Evolutionary conservation across 2,797 vertebrate genomes (phyloP).

Genomic region (Protonibea diacanthus): DNA sequence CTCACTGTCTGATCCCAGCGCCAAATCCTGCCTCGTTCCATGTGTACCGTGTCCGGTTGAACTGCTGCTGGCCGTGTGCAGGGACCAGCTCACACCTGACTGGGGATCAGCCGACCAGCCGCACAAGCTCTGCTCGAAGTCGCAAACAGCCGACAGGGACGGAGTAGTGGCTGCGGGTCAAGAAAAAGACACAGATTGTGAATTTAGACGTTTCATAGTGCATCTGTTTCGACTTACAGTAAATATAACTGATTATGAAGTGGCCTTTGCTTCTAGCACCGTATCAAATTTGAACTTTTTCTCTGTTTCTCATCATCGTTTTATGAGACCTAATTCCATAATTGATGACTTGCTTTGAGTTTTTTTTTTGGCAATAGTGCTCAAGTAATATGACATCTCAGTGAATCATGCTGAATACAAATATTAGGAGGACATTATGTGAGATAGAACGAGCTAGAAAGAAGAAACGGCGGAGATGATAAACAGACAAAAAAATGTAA

Average conservation of each 20-base stretch:
- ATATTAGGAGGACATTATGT: conserved; percentile 5
- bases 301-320: conserved; percentile 7
- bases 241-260: neutral
- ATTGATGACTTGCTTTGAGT: neutral
- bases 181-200: conserved; percentile 21
- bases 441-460: neutral
- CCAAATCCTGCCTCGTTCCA: conserved; percentile 79
- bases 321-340: neutral
- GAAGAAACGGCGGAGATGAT: neutral
- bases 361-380: conserved; percentile 40
- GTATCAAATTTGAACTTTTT: conserved; percentile 8
- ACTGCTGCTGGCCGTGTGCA: conserved; percentile 81
- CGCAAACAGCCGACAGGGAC: conserved; percentile 91
- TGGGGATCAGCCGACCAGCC: conserved; percentile 93
- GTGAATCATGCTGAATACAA: conserved; percentile 35
- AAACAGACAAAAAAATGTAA: conserved; percentile 6
- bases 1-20: conserved; percentile 83
- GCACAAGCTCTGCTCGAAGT: conserved; percentile 92
- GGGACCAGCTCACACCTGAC: conserved; percentile 90
- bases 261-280: neutral
- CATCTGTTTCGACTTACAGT: neutral
- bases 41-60: conserved; percentile 70
- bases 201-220: neutral
- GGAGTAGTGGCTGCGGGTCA: conserved; percentile 76
- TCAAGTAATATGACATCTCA: conserved; percentile 27